Evolutionary conservation across 2,113 vertebrate genomes (phyloP).

Genomic region (Malurus alboscapulatus): DNA sequence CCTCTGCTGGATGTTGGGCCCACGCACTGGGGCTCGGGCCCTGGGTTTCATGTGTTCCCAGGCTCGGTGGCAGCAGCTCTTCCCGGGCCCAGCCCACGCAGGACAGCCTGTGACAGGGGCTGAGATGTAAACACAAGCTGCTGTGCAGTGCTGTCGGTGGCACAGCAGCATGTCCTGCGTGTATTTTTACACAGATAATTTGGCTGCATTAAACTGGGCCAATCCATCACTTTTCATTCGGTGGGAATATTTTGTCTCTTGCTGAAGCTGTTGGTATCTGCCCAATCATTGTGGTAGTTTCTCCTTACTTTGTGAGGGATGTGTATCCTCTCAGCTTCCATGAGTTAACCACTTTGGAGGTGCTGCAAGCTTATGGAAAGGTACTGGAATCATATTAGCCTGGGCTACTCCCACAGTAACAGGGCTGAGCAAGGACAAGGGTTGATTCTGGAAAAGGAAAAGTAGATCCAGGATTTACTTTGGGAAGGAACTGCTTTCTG

Average conservation of each 20-base stretch:
- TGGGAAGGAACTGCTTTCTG: background rate
- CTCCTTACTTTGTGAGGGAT: background rate
- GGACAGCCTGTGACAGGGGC: conserved; percentile 40
- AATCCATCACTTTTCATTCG: background rate
- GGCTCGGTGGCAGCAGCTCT: background rate
- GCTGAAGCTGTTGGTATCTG: background rate
- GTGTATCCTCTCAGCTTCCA: background rate
- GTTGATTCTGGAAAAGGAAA: background rate
- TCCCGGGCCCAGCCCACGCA: conserved; percentile 32
- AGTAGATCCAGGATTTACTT: background rate
- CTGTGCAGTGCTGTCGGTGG: conserved; percentile 20
- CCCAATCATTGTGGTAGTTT: background rate
- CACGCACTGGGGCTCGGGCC: background rate
- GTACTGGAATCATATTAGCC: background rate
- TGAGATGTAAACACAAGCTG: conserved; percentile 54
- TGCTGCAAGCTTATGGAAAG: background rate
- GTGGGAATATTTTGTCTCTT: background rate
- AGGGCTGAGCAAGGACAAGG: background rate
- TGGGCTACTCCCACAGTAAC: background rate
- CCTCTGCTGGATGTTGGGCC: conserved; percentile 46
- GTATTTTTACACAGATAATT: conserved; percentile 25
- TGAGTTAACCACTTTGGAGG: background rate
- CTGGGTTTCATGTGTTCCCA: background rate
- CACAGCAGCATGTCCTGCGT: conserved; percentile 36
- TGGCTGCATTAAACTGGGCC: background rate